Conservation (phyloP, 1,140 invertebrate genomes). For the Geopemphigus sp. region DNA sequence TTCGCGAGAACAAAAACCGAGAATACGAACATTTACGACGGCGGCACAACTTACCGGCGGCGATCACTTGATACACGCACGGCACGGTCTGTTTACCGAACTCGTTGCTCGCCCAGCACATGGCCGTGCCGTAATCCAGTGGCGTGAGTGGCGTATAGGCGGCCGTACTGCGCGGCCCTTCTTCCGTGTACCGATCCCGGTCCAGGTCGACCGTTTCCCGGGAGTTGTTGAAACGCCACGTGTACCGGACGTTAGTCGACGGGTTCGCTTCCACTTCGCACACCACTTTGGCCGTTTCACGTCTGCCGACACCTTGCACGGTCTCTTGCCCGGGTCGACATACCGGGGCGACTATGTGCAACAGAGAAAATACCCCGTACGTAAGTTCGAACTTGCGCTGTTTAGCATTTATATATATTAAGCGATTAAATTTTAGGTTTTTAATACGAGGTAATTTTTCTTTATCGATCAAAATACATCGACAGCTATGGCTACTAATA, state of each 20-base stretch:
- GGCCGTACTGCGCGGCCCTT: conserved; percentile 63
- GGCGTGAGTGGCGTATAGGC: conserved; percentile 70
- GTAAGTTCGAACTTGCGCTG: background rate
- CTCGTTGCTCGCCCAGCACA: conserved; percentile 69
- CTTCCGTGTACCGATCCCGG: conserved; percentile 53
- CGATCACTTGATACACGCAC: conserved; percentile 70
- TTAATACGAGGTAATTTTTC: no score
- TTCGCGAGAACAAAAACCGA: no score
- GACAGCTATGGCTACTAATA: no score
- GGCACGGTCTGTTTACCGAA: conserved; percentile 67
- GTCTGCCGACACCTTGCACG: conserved; percentile 75
- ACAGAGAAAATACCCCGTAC: no score
- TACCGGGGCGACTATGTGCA: conserved; percentile 65
- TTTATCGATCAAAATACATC: no score
- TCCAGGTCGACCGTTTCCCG: conserved; percentile 57
- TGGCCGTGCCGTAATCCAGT: conserved; percentile 68
- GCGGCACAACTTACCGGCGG: conserved; percentile 61
- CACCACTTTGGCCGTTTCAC: conserved; percentile 71
- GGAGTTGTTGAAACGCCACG: conserved; percentile 76
- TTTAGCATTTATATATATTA: no score
- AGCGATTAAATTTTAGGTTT: no score
- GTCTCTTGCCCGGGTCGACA: conserved; percentile 67
- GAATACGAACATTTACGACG: no score
- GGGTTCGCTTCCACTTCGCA: conserved; percentile 87
- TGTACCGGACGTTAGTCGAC: conserved; percentile 63